Evolutionary conservation across 35 echinoderm and acorn worm genomes (phyloP).

Genomic region (Ophiothrix spiculata): DNA sequence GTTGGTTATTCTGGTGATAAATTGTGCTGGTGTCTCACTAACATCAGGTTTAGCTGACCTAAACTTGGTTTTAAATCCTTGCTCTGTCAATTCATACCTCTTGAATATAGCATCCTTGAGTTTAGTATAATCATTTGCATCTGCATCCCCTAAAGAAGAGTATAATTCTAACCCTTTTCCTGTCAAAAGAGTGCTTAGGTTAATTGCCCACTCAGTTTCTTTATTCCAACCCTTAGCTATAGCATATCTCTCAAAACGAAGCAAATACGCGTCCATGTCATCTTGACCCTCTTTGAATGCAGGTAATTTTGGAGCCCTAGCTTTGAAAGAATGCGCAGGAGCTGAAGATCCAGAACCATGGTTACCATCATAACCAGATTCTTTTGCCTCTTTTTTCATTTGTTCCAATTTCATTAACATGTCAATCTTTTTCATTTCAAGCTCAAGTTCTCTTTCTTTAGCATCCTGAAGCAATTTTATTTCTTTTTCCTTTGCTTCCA

Average conservation of each 20-base stretch:
- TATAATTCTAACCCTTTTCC: constrained; percentile 65
- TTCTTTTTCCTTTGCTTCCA: no score
- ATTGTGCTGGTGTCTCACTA: constrained; percentile 52
- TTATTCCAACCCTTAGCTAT: constrained; percentile 21
- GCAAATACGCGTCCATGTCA: constrained; percentile 36
- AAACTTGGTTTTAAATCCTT: constrained; percentile 68
- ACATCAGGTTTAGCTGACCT: constrained; percentile 13
- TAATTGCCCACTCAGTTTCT: constrained; percentile 30
- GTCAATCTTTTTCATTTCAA: neutral
- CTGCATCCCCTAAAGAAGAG: constrained; percentile 33
- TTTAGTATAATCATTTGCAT: constrained; percentile 48
- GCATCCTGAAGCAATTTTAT: no score
- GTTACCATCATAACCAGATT: neutral
- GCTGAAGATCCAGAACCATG: no score
- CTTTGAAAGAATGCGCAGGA: neutral
- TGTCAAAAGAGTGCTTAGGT: constrained; percentile 43
- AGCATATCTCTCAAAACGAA: constrained; percentile 41
- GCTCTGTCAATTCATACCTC: constrained; percentile 51
- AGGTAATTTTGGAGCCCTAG: constrained; percentile 33
- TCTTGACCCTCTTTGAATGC: constrained; percentile 27
- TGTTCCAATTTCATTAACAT: neutral
- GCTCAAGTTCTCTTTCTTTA: no score
- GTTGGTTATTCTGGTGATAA: constrained; percentile 27
- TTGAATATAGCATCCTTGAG: constrained; percentile 48
- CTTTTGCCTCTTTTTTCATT: neutral